These are phyloP conservation scores for Argyresthia albistria DNA, from an alignment of 2,888 invertebrate species.

Conservation along the genomic window DNA sequence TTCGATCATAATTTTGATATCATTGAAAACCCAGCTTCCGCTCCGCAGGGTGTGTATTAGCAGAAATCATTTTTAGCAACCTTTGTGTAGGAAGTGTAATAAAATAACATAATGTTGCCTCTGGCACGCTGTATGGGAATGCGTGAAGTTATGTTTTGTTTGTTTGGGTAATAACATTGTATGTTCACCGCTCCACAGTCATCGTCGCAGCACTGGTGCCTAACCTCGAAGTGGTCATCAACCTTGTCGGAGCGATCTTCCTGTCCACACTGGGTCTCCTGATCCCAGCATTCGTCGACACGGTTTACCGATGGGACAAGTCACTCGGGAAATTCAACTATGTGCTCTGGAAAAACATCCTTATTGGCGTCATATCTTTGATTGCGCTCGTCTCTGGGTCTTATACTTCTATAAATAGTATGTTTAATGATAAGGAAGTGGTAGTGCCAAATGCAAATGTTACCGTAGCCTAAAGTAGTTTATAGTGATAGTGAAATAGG, in stretches of 20 bases:
- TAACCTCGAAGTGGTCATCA: slow-evolving; percentile 87
- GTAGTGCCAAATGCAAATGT: not conserved
- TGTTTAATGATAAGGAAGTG: slow-evolving; percentile 21
- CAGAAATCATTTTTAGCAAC: too few species aligned
- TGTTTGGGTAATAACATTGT: too few species aligned
- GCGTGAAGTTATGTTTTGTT: too few species aligned
- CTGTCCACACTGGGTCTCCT: slow-evolving; percentile 82
- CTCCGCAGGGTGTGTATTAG: too few species aligned
- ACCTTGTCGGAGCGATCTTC: slow-evolving; percentile 87
- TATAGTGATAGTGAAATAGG: too few species aligned
- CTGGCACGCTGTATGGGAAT: too few species aligned
- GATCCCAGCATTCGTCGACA: slow-evolving; percentile 82
- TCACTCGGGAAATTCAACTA: slow-evolving; percentile 75
- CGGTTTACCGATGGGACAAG: slow-evolving; percentile 78
- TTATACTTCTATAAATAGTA: slow-evolving; percentile 42
- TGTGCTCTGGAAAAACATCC: slow-evolving; percentile 77
- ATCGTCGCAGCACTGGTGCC: slow-evolving; percentile 84
- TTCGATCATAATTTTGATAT: too few species aligned
- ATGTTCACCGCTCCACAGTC: slow-evolving; percentile 62
- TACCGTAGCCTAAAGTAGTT: too few species aligned
- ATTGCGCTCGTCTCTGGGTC: slow-evolving; percentile 49
- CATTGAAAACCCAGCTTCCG: too few species aligned
- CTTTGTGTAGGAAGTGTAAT: too few species aligned
- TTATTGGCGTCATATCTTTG: slow-evolving; percentile 41
- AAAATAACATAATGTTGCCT: too few species aligned